Conservation (phyloP, 1,140 invertebrate species). For the Aricia agestis region DNA sequence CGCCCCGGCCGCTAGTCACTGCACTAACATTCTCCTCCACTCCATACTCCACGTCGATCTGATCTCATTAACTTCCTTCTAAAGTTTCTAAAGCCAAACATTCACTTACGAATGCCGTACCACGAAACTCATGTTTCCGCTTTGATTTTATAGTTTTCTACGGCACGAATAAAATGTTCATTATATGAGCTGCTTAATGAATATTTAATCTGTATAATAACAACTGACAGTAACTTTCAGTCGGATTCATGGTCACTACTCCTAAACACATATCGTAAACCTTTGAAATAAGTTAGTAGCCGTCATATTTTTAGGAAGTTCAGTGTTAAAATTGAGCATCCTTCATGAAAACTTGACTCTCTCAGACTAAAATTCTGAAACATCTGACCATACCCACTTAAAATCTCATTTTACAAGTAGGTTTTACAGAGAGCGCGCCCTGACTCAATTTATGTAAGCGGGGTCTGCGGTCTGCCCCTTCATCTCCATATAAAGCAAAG, state of each 20-base stretch:
- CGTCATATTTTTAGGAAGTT: no score
- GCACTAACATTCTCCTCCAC: constrained; percentile 53
- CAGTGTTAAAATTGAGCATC: no score
- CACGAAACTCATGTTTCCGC: constrained; percentile 24
- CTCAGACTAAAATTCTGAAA: neutral
- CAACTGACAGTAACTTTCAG: neutral
- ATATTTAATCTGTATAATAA: constrained; percentile 3
- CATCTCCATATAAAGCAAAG: constrained; percentile 51
- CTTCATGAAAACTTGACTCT: no score
- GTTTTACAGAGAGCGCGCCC: constrained; percentile 43
- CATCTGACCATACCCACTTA: neutral
- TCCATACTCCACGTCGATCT: constrained; percentile 48
- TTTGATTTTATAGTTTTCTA: constrained; percentile 4
- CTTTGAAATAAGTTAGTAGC: no score
- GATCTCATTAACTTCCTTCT: constrained; percentile 52
- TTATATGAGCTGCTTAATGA: neutral
- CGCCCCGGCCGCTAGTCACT: constrained; percentile 45
- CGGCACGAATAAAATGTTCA: neutral
- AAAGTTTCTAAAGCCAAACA: constrained; percentile 33
- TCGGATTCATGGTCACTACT: neutral
- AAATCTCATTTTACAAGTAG: constrained; percentile 13
- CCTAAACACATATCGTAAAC: neutral
- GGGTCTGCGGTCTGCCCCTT: constrained; percentile 40
- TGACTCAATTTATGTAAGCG: constrained; percentile 49
- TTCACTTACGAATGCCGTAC: constrained; percentile 32